Evolutionary conservation across 2,797 vertebrate species (phyloP), one percentile per base, ranked within the genome.

Genomic region (Steatocranus sp.): DNA sequence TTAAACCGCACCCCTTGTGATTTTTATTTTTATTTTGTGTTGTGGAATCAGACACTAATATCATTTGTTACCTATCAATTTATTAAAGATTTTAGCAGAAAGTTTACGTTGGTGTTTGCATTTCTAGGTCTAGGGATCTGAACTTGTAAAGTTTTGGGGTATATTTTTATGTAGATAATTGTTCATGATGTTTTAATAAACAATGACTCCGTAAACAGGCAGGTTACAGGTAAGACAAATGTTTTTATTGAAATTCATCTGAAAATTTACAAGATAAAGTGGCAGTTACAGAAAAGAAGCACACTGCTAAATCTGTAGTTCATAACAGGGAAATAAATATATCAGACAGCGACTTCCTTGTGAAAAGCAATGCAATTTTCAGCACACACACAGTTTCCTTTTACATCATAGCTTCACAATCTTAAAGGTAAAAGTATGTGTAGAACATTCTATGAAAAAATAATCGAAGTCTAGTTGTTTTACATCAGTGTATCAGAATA

Each of bases 251-350:
- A 86, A 82, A 75, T 61, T 54, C 11, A 78, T 48, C 30, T 11
- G 3, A 77, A 66, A 36, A 56, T 68, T 17, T 49, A 76, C 17
- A 85, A 81, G 68, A 66, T 54, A 81, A 85, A 82, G 43, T 53
- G n/a, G 0, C 78, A 76, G 83, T 85, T 68, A 85, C 46, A 90
- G 38, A 75, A 74, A 86, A 80, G 14, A 83, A 50, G 85, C 27
- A 63, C 46, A 79, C 54, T 23, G 82, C 6, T 87, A 76, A 36
- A 61, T 87, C 20, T 36, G 23, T 25, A 20, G 8, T 61, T 34
- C 18, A 36, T 36, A 43, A 87, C 66, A 73, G 75, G 68, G 7
- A 82, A 81, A 91, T 84, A 86, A 88, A 90, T 81, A 87, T 12
- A 81, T 2, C 1, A 63, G 4, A 80, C 79, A 36, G 11, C 74